Evolutionary conservation across 2,797 vertebrate species (phyloP).

Genomic region (Lophura swinhoii): DNA sequence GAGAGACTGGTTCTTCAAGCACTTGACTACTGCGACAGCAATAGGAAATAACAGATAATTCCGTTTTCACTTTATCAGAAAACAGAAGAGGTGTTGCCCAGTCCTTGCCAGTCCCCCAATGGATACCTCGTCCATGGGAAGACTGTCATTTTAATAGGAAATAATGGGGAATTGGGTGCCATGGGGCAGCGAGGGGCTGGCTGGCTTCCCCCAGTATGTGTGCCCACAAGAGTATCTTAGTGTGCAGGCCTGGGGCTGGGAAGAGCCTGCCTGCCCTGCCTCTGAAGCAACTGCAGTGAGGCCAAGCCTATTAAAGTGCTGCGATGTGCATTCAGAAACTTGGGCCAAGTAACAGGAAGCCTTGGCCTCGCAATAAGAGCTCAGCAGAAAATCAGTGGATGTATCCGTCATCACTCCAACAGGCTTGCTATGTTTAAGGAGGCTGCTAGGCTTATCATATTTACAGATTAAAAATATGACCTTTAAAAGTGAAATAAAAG

Average conservation of each 20-base stretch:
- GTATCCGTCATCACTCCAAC: neutral
- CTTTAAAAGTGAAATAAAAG: constrained; percentile 18
- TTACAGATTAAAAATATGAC: constrained; percentile 21
- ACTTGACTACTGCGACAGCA: neutral
- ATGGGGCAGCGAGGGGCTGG: neutral
- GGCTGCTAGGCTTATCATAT: neutral
- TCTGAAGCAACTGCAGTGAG: neutral
- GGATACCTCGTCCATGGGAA: neutral
- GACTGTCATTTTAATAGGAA: neutral
- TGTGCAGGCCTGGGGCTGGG: neutral
- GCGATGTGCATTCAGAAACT: neutral
- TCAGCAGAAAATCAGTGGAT: neutral
- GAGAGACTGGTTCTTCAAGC: neutral
- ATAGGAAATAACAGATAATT: neutral
- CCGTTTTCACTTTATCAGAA: neutral
- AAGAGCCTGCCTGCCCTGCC: neutral
- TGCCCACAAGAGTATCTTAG: neutral
- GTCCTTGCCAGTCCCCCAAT: neutral
- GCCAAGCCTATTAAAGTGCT: neutral
- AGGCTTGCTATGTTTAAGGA: neutral
- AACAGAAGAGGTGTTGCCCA: neutral
- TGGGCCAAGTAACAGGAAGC: neutral
- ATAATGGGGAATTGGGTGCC: neutral
- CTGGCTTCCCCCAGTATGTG: accelerated
- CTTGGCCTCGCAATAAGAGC: neutral